Evolutionary conservation across 2,888 invertebrate genomes (phyloP), one percentile per base, ranked within the genome.

Genomic region (Linnaemya tessellans): DNA sequence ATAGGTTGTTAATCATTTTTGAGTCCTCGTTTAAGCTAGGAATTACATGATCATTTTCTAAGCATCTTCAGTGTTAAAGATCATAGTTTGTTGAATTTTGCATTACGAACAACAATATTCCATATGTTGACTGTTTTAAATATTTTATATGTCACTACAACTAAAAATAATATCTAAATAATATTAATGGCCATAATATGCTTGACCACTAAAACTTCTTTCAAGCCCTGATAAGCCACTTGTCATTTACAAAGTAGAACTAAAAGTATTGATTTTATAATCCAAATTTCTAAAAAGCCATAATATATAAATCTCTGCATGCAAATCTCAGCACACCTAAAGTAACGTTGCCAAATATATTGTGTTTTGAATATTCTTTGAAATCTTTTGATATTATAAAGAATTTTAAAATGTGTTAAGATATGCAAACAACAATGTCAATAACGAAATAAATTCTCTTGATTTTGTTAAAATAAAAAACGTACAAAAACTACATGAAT

Each of bases 341-440:
- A 9, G 41, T 20, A 25, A 1, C 10, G 25, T 38, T 46, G 9
- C 43, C 38, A 56, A 38, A 75, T 25, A 13, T 51, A 41, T 70
- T 60, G 13, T 56, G 18, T 58, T 58, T 49, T 18, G 49, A 80
- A 60, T 84, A 58, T 80, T 84, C 84, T 56, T 54, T 81, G 73
- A 74, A 81, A 49, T 38, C 74, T 30, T 38, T 70, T 38, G 64
- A 80, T 80, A 83, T 86, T 90, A 89, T 89, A 88, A 88, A 87
- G 89, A 88, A 87, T 88, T 80, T 81, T 25, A 71, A 89, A 89
- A 90, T 91, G 91, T 90, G 91, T 90, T 90, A 91, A 91, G 89
- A 88, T 90, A 90, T 90, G 89, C 90, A 88, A 84, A 77, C 73
- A 84, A 80, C 80, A 84, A 89, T 88, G 85, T 88, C 89, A 89